Conservation (phyloP, 1,140 invertebrate species). For the Chironomus tepperi region DNA sequence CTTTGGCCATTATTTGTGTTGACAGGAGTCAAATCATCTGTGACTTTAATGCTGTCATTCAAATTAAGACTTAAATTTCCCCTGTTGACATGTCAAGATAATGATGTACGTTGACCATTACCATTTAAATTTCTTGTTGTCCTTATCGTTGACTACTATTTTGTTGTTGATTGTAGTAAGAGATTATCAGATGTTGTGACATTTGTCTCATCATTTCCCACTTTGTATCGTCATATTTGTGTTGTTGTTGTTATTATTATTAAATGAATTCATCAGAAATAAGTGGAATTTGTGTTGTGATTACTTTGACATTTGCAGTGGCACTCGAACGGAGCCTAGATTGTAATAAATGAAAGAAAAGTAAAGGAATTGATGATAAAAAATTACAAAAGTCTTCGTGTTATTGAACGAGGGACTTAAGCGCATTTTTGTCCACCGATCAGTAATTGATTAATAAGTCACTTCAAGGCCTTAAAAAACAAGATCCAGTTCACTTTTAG, state of each 20-base stretch:
- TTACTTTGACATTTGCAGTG: slow-evolving; percentile 11
- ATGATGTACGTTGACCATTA: not conserved
- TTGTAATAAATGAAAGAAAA: not conserved
- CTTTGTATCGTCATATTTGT: not conserved
- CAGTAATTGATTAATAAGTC: too few relatives aligned
- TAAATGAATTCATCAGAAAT: slow-evolving; percentile 16
- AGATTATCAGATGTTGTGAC: not conserved
- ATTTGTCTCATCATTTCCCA: not conserved
- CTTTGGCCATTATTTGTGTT: slow-evolving; percentile 16
- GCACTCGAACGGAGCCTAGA: not conserved
- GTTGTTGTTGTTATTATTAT: not conserved
- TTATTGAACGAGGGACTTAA: too few relatives aligned
- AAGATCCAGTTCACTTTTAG: too few relatives aligned
- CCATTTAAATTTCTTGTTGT: slow-evolving; percentile 3
- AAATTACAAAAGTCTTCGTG: too few relatives aligned
- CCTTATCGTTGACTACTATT: too few relatives aligned
- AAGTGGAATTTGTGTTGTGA: slow-evolving; percentile 10
- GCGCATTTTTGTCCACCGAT: too few relatives aligned
- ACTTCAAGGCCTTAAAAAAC: too few relatives aligned
- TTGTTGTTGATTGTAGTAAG: not conserved
- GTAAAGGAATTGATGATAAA: not conserved
- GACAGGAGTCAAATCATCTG: not conserved
- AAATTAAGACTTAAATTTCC: slow-evolving; percentile 15
- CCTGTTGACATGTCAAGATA: slow-evolving; percentile 1
- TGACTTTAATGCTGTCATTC: not conserved